Conservation (phyloP, 2,113 vertebrate genomes). For the Neolamprologus cancellatus region DNA sequence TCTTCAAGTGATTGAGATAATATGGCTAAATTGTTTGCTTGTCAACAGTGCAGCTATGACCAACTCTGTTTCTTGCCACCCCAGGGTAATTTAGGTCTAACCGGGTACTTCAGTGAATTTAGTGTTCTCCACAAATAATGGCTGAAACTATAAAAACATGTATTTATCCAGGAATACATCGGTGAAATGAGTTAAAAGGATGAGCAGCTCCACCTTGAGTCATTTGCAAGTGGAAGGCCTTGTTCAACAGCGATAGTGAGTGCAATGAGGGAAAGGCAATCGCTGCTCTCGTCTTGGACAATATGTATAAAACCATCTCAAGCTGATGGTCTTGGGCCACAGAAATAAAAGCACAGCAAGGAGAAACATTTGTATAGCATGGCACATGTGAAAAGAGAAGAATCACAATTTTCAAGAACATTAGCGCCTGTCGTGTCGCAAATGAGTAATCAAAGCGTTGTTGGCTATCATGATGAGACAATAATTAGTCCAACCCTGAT, state of each 20-base stretch:
- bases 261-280: neutral
- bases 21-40: neutral
- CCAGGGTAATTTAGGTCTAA: neutral
- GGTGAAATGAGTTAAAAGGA: neutral
- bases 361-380: neutral
- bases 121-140: neutral
- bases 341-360: neutral
- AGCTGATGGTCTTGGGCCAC: neutral
- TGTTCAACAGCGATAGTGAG: neutral
- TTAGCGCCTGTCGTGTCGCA: neutral
- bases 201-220: neutral
- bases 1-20: neutral
- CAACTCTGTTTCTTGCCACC: neutral
- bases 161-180: neutral
- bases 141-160: neutral
- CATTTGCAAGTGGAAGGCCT: neutral
- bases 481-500: neutral
- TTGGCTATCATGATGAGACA: neutral
- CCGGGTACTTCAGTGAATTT: neutral
- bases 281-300: neutral
- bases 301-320: neutral
- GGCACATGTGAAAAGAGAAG: neutral
- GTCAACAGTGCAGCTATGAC: neutral
- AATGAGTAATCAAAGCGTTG: neutral
- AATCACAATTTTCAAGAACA: neutral